These are phyloP conservation scores for Hippotragus niger DNA, from an alignment of 2,113 vertebrate species.

Conservation along the genomic window DNA sequence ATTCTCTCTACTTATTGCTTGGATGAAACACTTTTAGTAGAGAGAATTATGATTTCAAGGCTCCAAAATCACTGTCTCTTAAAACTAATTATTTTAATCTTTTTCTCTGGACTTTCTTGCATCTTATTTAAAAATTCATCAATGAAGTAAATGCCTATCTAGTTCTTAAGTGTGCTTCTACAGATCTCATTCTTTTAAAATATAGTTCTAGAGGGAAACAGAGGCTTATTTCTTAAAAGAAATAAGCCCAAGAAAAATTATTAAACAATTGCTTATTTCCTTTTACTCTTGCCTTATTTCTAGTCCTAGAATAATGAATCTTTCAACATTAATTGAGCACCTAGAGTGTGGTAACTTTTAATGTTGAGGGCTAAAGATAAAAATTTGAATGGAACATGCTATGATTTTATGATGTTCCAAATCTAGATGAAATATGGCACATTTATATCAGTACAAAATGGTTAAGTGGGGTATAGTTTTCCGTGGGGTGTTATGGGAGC, in stretches of 20 bases:
- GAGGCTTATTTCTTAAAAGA: background rate
- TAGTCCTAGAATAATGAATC: background rate
- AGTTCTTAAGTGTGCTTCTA: background rate
- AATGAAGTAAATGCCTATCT: background rate
- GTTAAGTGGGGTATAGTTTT: background rate
- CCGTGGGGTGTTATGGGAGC: rapidly evolving
- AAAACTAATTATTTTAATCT: background rate
- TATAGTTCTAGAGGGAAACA: background rate
- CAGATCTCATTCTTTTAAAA: background rate
- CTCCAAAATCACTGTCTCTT: background rate
- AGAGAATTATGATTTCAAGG: background rate
- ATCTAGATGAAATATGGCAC: background rate
- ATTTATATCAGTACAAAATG: background rate
- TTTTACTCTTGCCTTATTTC: background rate
- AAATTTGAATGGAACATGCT: background rate
- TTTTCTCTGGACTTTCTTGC: background rate
- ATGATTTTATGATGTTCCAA: background rate
- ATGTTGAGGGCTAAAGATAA: background rate
- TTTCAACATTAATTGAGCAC: background rate
- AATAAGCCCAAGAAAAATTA: background rate
- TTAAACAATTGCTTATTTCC: background rate
- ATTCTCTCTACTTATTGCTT: background rate
- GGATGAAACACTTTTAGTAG: background rate
- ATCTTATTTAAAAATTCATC: background rate
- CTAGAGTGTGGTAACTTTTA: background rate